These are phyloP conservation scores for Coilia nasus DNA, from an alignment of 2,797 vertebrate species.

Conservation along the genomic window DNA sequence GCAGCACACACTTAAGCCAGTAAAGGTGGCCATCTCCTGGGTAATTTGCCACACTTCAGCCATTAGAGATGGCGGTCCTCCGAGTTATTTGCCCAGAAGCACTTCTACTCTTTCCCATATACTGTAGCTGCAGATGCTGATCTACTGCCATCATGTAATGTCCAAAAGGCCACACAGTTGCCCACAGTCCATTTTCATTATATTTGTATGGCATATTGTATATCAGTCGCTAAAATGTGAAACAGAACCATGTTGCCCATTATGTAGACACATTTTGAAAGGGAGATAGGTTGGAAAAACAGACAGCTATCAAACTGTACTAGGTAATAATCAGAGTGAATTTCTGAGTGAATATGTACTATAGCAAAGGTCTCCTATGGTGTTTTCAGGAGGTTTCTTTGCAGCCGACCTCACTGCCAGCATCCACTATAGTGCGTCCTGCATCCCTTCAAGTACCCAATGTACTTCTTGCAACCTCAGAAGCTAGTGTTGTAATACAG, in stretches of 20 bases:
- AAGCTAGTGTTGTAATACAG: constrained; percentile 98
- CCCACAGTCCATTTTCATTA: not conserved
- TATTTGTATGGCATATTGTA: not conserved
- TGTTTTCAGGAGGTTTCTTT: constrained; percentile 92
- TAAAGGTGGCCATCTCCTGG: not conserved
- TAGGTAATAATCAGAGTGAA: too few species aligned
- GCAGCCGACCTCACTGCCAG: constrained; percentile 92
- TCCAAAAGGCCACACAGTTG: not conserved
- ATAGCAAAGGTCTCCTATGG: constrained; percentile 76
- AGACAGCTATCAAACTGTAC: not conserved
- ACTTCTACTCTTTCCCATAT: not conserved
- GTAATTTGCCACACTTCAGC: not conserved
- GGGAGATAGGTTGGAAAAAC: not conserved
- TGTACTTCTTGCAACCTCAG: constrained; percentile 96
- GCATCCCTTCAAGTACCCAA: constrained; percentile 97
- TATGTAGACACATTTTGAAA: not conserved
- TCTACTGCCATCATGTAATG: not conserved
- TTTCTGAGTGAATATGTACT: constrained; percentile 40
- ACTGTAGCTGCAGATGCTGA: not conserved
- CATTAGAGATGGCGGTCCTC: not conserved
- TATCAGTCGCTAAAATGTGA: not conserved
- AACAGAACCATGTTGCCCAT: not conserved
- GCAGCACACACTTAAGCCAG: not conserved
- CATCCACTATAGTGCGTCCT: constrained; percentile 96
- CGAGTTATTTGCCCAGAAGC: not conserved